A percentile compares a stretch with the other conserved stretches of the same genome.
These are phyloP conservation scores for Cheirogaleus medius DNA, from an alignment of 2,113 vertebrate species.

Conservation along the genomic window DNA sequence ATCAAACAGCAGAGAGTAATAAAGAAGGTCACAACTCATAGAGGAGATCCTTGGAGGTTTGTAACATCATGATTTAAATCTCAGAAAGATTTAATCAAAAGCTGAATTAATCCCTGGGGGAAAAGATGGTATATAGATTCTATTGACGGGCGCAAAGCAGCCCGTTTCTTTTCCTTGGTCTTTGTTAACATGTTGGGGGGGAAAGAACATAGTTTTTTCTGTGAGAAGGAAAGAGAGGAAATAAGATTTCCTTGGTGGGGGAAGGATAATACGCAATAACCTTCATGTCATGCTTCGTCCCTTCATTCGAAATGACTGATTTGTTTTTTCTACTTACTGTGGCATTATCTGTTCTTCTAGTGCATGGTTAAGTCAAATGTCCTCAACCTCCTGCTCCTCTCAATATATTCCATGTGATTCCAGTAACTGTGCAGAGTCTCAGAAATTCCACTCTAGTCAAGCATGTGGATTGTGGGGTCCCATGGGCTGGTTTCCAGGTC, in stretches of 20 bases:
- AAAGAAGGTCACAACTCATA: slow-evolving; percentile 89
- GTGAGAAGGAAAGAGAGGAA: slow-evolving; percentile 52
- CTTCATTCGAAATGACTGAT: not conserved
- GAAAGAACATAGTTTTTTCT: slow-evolving; percentile 61
- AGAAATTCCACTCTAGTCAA: slow-evolving; percentile 32
- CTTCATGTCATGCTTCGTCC: fast-evolving
- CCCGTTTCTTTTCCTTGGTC: slow-evolving; percentile 78
- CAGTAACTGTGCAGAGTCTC: slow-evolving; percentile 13
- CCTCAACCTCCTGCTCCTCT: not conserved
- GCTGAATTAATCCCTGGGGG: slow-evolving; percentile 89
- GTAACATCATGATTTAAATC: slow-evolving; percentile 90
- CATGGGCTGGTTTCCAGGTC: slow-evolving; percentile 36
- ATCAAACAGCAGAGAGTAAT: slow-evolving; percentile 86
- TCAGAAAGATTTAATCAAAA: slow-evolving; percentile 90
- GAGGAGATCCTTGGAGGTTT: slow-evolving; percentile 88
- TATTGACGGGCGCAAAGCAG: slow-evolving; percentile 83
- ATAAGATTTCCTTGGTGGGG: slow-evolving; percentile 55
- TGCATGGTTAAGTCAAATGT: not conserved
- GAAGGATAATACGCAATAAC: not conserved
- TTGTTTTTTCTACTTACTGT: not conserved
- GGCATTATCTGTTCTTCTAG: not conserved
- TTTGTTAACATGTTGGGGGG: slow-evolving; percentile 80
- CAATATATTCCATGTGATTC: not conserved
- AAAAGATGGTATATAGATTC: slow-evolving; percentile 86
- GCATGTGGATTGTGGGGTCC: slow-evolving; percentile 66